Evolutionary conservation across 2,888 invertebrate species (phyloP).

Genomic region (Saturnia pavonia): DNA sequence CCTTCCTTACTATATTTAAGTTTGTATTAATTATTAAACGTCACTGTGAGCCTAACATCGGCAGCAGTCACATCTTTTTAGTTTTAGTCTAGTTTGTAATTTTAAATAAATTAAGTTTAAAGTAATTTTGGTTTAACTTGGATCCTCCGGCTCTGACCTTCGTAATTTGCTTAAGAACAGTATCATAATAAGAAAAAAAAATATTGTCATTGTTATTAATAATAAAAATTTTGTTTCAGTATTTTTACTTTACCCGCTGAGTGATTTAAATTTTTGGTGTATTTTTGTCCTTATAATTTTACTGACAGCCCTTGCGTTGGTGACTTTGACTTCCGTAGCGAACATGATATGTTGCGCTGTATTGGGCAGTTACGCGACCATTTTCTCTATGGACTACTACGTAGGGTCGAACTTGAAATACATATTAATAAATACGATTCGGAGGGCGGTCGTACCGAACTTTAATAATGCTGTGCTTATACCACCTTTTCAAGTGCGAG

Average conservation of each 20-base stretch:
- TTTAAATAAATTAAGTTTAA: too few relatives aligned
- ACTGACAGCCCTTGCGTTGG: slow-evolving; percentile 70
- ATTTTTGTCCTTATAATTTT: slow-evolving; percentile 79
- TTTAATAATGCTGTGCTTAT: slow-evolving; percentile 82
- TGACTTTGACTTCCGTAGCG: slow-evolving; percentile 75
- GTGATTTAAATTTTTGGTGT: slow-evolving; percentile 84
- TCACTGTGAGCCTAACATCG: too few relatives aligned
- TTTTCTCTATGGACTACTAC: slow-evolving; percentile 84
- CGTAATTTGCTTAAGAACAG: too few relatives aligned
- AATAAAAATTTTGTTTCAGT: not conserved
- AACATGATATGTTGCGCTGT: slow-evolving; percentile 84
- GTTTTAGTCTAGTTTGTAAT: too few relatives aligned
- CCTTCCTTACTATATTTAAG: too few relatives aligned
- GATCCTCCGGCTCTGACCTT: too few relatives aligned
- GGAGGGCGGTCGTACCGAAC: slow-evolving; percentile 82
- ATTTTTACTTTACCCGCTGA: slow-evolving; percentile 59
- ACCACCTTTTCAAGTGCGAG: slow-evolving; percentile 83
- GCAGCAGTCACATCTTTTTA: too few relatives aligned
- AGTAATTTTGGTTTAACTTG: too few relatives aligned
- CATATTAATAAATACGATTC: slow-evolving; percentile 84
- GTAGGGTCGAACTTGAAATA: slow-evolving; percentile 85
- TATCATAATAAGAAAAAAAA: too few relatives aligned
- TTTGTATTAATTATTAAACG: too few relatives aligned
- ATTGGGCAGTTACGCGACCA: slow-evolving; percentile 83
- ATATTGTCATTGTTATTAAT: not conserved